Evolutionary conservation across 2,113 vertebrate species (phyloP).

Genomic region (Platichthys stellatus): DNA sequence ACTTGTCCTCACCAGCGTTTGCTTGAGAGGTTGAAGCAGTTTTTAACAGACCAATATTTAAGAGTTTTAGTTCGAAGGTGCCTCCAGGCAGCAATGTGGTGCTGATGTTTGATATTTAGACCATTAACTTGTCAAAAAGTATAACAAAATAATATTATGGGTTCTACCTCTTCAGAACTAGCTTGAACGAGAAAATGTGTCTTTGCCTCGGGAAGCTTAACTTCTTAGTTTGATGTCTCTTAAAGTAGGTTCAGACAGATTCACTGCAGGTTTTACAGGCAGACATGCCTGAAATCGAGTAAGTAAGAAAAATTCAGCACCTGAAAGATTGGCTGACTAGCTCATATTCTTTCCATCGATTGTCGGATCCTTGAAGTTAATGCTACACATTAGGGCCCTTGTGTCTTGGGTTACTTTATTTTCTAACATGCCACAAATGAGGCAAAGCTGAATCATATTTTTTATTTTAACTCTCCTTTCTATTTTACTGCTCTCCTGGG

Average conservation of each 20-base stretch:
- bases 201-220: not conserved
- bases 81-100: not conserved
- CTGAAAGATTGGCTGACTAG: not conserved
- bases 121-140: constrained; percentile 32
- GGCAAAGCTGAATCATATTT: not conserved
- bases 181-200: not conserved
- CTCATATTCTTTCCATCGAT: not conserved
- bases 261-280: not conserved
- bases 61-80: constrained; percentile 7
- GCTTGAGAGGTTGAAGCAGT: not conserved
- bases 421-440: not conserved
- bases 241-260: not conserved
- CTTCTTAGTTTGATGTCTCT: not conserved
- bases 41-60: not conserved
- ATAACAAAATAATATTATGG: not conserved
- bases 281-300: not conserved
- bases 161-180: not conserved
- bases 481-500: not conserved
- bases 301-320: not conserved
- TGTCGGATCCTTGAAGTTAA: not conserved
- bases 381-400: not conserved
- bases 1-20: not conserved
- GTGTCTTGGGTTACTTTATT: not conserved
- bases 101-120: constrained; percentile 13
- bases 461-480: not conserved